Evolutionary conservation across 1,140 invertebrate genomes (phyloP).

Genomic region (Drosophila punjabiensis): DNA sequence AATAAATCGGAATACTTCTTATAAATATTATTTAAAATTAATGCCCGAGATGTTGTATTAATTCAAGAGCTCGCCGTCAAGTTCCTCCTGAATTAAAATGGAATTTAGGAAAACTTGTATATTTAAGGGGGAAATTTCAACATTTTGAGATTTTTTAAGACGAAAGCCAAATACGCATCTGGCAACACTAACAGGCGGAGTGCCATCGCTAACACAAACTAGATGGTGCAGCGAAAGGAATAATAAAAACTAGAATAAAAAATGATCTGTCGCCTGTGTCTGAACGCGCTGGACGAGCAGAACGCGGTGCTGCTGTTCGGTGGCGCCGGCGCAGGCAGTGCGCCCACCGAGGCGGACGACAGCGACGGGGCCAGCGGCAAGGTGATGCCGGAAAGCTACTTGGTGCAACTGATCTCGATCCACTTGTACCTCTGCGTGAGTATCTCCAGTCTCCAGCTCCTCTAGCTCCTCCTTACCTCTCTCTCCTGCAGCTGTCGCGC

Average conservation of each 20-base stretch:
- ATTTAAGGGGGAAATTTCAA: too few relatives aligned
- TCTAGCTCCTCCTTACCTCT: not conserved
- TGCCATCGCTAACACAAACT: slow-evolving; percentile 4
- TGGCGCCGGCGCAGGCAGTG: slow-evolving; percentile 22
- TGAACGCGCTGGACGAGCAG: slow-evolving; percentile 67
- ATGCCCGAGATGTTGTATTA: too few relatives aligned
- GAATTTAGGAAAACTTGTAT: too few relatives aligned
- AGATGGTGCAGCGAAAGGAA: slow-evolving; percentile 22
- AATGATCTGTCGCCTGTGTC: slow-evolving; percentile 83
- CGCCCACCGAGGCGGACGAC: slow-evolving; percentile 24
- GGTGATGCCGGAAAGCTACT: slow-evolving; percentile 73
- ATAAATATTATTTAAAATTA: too few relatives aligned
- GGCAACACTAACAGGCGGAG: not conserved
- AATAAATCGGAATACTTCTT: too few relatives aligned
- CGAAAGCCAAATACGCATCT: too few relatives aligned
- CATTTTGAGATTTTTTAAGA: too few relatives aligned
- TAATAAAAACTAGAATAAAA: slow-evolving; percentile 36
- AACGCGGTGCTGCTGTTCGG: slow-evolving; percentile 64
- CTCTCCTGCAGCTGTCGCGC: slow-evolving; percentile 55
- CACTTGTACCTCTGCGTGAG: slow-evolving; percentile 81
- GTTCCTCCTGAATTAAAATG: too few relatives aligned
- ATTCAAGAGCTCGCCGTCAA: too few relatives aligned
- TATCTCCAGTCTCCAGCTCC: slow-evolving; percentile 4
- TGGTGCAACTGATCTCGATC: slow-evolving; percentile 79
- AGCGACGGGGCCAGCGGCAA: slow-evolving; percentile 46